phyloP scores from a whole-genome alignment of 2,888 invertebrate species.

The Rhorus exstirpatorius region DNA sequence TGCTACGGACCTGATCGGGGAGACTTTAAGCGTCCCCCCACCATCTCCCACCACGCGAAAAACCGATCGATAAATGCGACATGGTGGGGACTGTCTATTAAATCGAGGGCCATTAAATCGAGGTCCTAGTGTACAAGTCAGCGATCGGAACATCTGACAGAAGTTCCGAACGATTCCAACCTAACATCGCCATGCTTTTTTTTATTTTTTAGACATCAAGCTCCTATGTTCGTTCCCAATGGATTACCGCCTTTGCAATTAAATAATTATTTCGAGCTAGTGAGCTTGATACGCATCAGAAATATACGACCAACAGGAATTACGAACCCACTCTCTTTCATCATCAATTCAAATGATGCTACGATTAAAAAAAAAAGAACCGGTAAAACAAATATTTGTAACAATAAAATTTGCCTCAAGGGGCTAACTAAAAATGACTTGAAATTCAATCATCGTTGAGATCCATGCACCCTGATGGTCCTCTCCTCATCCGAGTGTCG shows the following conservation, averaged over 20 bases:
- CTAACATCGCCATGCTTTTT: no score
- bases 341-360: constrained; percentile 9
- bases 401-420: constrained; percentile 59
- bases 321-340: neutral
- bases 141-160: no score
- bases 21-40: no score
- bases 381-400: constrained; percentile 52
- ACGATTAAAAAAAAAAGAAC: neutral
- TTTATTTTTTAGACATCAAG: no score
- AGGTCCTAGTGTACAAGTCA: no score
- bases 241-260: constrained; percentile 23
- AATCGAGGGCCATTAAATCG: no score
- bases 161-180: no score
- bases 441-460: neutral
- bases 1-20: no score
- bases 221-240: no score
- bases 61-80: no score
- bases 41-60: no score
- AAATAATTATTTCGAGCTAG: neutral
- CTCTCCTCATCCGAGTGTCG: neutral
- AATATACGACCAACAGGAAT: constrained; percentile 9
- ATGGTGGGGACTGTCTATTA: no score
- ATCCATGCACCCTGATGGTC: neutral
- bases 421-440: constrained; percentile 21
- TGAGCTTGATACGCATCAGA: neutral